A percentile compares a stretch with the other conserved stretches of the same genome.
These are phyloP conservation scores for Hipposideros armiger DNA, from an alignment of 2,113 vertebrate species.

Conservation along the genomic window DNA sequence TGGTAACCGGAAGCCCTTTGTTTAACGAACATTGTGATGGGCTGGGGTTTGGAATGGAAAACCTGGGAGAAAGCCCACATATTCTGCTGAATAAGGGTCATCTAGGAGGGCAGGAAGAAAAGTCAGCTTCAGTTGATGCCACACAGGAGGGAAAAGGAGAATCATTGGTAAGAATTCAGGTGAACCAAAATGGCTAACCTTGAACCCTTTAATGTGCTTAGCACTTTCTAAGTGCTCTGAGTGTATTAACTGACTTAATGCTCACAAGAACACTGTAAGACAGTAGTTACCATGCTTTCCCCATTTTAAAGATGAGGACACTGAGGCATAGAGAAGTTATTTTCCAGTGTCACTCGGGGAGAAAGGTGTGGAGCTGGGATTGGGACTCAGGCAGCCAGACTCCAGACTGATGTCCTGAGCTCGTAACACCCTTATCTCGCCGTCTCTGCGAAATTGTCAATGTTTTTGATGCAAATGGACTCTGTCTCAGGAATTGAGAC, in stretches of 20 bases:
- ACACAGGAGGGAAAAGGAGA: neutral
- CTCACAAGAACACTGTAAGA: neutral
- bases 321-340: neutral
- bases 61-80: neutral
- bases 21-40: neutral
- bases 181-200: neutral
- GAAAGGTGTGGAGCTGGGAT: neutral
- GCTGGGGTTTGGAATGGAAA: neutral
- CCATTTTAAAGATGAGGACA: slow-evolving; percentile 12
- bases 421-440: neutral
- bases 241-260: neutral
- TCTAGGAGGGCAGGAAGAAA: neutral
- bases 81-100: neutral
- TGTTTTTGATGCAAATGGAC: neutral
- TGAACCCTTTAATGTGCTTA: neutral
- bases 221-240: neutral
- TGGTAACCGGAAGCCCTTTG: neutral
- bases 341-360: neutral
- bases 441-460: neutral
- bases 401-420: neutral
- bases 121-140: neutral
- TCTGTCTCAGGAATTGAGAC: slow-evolving; percentile 3
- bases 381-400: neutral
- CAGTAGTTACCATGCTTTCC: neutral
- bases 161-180: neutral